Conservation (phyloP, 2,888 invertebrate genomes). For the Pseudoips prasinana region DNA sequence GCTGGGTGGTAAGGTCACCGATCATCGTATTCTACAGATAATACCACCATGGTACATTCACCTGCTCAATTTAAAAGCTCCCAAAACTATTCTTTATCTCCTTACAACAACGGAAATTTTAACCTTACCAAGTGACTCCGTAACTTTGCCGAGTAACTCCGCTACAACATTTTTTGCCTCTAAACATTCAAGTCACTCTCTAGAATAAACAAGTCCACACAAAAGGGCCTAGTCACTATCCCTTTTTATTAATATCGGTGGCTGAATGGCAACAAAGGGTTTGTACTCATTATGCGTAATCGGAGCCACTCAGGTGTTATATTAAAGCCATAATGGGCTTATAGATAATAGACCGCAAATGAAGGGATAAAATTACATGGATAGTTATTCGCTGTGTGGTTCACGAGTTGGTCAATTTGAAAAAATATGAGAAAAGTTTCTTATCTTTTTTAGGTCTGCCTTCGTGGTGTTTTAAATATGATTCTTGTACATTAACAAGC, state of each 20-base stretch:
- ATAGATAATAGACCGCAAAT: conserved; percentile 44
- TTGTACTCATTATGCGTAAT: conserved; percentile 72
- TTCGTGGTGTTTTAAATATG: too few species aligned
- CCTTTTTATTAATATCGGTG: conserved; percentile 76
- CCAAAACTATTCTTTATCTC: conserved; percentile 34
- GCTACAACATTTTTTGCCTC: conserved; percentile 65
- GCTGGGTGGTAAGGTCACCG: conserved; percentile 71
- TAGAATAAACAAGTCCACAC: conserved; percentile 69
- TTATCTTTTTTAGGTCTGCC: background rate
- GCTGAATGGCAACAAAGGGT: conserved; percentile 71
- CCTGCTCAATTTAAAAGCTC: conserved; percentile 19
- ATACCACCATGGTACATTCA: conserved; percentile 24
- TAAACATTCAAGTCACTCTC: conserved; percentile 71
- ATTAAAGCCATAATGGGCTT: conserved; percentile 69
- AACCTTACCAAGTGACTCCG: conserved; percentile 25
- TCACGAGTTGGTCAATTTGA: conserved; percentile 9
- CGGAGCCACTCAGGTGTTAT: conserved; percentile 74
- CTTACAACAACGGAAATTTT: conserved; percentile 29
- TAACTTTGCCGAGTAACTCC: conserved; percentile 39
- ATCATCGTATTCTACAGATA: conserved; percentile 58
- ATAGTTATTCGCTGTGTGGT: conserved; percentile 16
- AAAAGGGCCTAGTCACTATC: conserved; percentile 64
- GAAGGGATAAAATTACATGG: conserved; percentile 31
- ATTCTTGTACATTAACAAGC: too few species aligned
- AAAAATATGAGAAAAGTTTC: too few species aligned